Conservation (phyloP, 2,888 invertebrate genomes). For the Glomeris marginata region DNA sequence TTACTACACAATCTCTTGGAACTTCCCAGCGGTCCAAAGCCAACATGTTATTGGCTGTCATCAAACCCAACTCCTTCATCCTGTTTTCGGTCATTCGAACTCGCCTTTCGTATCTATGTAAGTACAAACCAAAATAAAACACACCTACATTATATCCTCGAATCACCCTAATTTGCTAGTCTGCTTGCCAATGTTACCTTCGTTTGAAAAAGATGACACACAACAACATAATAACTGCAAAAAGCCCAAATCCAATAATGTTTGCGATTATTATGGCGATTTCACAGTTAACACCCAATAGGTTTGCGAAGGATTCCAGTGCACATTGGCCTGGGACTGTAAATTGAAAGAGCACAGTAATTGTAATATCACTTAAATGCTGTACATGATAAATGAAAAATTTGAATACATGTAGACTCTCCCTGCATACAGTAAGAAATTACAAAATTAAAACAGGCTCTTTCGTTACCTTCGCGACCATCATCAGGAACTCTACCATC, state of each 20-base stretch:
- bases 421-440: too few species aligned
- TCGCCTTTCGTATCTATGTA: slow-evolving; percentile 42
- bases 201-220: slow-evolving; percentile 48
- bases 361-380: too few species aligned
- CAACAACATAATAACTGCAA: slow-evolving; percentile 41
- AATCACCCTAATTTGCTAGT: neutral
- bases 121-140: neutral
- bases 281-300: slow-evolving; percentile 54
- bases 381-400: too few species aligned
- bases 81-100: slow-evolving; percentile 48
- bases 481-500: slow-evolving; percentile 48
- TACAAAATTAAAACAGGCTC: too few species aligned
- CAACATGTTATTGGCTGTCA: slow-evolving; percentile 34
- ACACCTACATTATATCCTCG: neutral
- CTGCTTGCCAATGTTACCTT: slow-evolving; percentile 28
- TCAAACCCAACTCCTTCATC: slow-evolving; percentile 52
- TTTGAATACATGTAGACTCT: too few species aligned
- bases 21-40: slow-evolving; percentile 77
- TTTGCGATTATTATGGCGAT: slow-evolving; percentile 51
- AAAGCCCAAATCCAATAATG: slow-evolving; percentile 41
- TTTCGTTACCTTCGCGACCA: slow-evolving; percentile 31
- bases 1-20: slow-evolving; percentile 63
- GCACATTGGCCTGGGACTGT: slow-evolving; percentile 43
- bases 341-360: slow-evolving; percentile 21
- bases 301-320: slow-evolving; percentile 47